Base-by-base conservation (phyloP, 2,888 invertebrate genomes). In the Coenonympha glycerion region DNA sequence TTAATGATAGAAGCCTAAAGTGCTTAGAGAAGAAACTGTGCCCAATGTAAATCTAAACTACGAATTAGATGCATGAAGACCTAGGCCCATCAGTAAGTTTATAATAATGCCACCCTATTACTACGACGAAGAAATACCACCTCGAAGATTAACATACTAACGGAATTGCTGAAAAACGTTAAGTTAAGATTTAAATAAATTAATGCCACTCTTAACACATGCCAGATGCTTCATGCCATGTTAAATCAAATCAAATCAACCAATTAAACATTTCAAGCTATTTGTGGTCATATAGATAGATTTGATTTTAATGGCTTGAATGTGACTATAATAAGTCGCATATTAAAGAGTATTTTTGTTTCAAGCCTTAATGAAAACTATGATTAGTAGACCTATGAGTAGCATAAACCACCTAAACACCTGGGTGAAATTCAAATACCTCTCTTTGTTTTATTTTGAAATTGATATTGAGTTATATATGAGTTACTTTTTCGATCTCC, bases 381-480 rank as follows among this genome's bases (percentile, higher is more conserved):
- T n/a, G 24, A 45, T 45, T 45, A 45, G 45, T 45, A 34, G 4
- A 8, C n/a, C 21, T 33, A 33, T n/a, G n/a, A n/a, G n/a, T 33
- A 42, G 42, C 42, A 19, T 19, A 30, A 31, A 31, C 28, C 31
- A 21, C 31, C 31, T 13, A 31, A 34, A 45, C 22, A 34, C 45
- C 45, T 24, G 34, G 24, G 34, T 34, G 34, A 34, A 34, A 24
- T 34, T 24, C 16, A 45, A 34, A 45, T 45, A 45, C 45, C 45
- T 45, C 24, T n/a, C n/a, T n/a, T n/a, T n/a, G n/a, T n/a, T n/a
- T n/a, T n/a, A n/a, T n/a, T 1, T 41, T 19, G 41, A n/a, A 28
- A 11, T 22, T 19, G 5, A 18, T 41, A 6, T 19, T 19, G 24
- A 19, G 3, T 11, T 36, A 6, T n/a, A 4, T 3, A n/a, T 4